Evolutionary conservation across 2,888 invertebrate species (phyloP).

Genomic region (Halocaridina rubra): DNA sequence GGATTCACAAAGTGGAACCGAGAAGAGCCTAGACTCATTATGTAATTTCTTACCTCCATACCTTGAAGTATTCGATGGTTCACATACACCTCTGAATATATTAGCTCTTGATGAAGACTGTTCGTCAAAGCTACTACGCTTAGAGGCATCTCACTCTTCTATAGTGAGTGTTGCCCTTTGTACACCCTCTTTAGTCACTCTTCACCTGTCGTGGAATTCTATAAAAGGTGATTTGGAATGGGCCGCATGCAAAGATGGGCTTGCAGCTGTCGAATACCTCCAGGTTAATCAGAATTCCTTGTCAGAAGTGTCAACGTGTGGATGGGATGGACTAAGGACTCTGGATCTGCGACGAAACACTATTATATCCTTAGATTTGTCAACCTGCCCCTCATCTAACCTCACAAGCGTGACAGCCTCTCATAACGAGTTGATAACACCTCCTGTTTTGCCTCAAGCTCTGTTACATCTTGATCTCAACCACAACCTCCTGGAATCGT

Average conservation of each 20-base stretch:
- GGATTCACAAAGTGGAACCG: not conserved
- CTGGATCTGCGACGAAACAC: constrained; percentile 16
- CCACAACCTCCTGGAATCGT: constrained; percentile 5
- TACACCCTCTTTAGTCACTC: constrained; percentile 22
- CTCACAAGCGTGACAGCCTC: constrained; percentile 19
- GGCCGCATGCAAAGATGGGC: constrained; percentile 17
- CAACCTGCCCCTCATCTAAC: constrained; percentile 19
- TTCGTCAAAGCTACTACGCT: not conserved
- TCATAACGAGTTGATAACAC: constrained; percentile 7
- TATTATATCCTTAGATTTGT: not conserved
- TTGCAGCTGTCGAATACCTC: constrained; percentile 7
- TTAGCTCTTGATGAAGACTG: not conserved
- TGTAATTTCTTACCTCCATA: constrained; percentile 31
- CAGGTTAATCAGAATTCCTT: constrained; percentile 19
- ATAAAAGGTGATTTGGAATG: constrained; percentile 23
- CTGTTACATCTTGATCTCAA: constrained; percentile 18
- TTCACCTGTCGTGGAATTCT: constrained; percentile 4
- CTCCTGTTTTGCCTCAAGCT: constrained; percentile 2
- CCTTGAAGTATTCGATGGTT: constrained; percentile 6
- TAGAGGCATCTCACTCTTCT: constrained; percentile 9
- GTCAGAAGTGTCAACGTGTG: not conserved
- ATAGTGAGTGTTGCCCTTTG: not conserved
- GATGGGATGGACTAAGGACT: not conserved
- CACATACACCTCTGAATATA: not conserved
- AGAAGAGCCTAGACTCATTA: not conserved